Conservation (phyloP, 2,888 invertebrate species). For the Macrophya annulata region DNA sequence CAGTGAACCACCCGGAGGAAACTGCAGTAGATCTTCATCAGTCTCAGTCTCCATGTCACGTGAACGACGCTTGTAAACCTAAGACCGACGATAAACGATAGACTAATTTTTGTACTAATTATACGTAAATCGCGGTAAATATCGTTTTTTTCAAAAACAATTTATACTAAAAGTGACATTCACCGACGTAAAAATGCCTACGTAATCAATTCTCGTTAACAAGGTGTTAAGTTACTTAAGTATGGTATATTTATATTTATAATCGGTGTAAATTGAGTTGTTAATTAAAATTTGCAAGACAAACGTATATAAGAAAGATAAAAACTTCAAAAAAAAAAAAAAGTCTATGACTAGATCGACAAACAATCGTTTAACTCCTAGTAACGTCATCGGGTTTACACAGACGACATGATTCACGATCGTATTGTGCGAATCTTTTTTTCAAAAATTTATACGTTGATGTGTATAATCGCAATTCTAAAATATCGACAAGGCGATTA, state of each 20-base stretch:
- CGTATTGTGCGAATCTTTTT: not conserved
- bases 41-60: slow-evolving; percentile 94
- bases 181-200: too few species aligned
- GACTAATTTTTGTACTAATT: not conserved
- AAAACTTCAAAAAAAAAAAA: too few species aligned
- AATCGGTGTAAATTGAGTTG: not conserved
- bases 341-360: slow-evolving; percentile 29
- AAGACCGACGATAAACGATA: slow-evolving; percentile 62
- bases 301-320: too few species aligned
- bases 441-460: not conserved
- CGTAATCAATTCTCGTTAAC: not conserved
- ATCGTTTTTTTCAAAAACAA: too few species aligned
- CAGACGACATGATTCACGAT: slow-evolving; percentile 17
- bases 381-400: not conserved
- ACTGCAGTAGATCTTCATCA: slow-evolving; percentile 82
- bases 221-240: not conserved
- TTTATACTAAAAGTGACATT: too few species aligned
- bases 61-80: slow-evolving; percentile 93
- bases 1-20: slow-evolving; percentile 79
- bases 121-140: too few species aligned
- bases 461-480: not conserved
- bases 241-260: not conserved
- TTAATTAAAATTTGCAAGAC: slow-evolving; percentile 16
- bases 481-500: not conserved
- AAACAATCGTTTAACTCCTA: not conserved